phyloP scores from a whole-genome alignment of 2,797 vertebrate species.

The Liasis olivaceus region DNA sequence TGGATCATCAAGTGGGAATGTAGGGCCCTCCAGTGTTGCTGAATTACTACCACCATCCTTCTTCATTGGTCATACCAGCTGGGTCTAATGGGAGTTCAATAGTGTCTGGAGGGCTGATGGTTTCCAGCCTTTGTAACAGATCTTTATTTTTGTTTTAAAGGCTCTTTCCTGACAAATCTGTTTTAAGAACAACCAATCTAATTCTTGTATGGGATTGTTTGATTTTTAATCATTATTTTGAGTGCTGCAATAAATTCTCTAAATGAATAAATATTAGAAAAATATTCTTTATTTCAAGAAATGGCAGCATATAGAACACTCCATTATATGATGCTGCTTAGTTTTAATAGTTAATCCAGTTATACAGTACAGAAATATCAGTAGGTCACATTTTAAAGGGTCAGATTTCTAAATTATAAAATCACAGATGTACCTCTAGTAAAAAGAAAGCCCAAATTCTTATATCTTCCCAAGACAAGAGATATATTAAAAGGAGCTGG shows the following conservation, averaged over 20 bases:
- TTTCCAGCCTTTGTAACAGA: no score
- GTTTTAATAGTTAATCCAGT: no score
- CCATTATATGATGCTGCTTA: not conserved
- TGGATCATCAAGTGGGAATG: not conserved
- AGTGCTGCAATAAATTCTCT: not conserved
- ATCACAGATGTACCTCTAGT: not conserved
- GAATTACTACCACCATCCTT: no score
- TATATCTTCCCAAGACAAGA: not conserved
- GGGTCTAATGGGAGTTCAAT: no score
- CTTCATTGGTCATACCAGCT: no score
- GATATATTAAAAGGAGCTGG: not conserved
- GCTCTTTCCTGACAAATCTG: not conserved
- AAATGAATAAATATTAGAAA: conserved; percentile 22
- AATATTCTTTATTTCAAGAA: conserved; percentile 2
- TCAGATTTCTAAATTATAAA: not conserved
- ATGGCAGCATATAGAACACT: not conserved
- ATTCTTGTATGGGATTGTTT: not conserved
- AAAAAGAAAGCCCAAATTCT: not conserved
- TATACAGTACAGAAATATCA: no score
- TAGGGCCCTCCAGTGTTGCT: no score
- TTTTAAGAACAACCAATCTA: not conserved
- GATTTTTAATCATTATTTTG: not conserved
- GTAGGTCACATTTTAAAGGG: not conserved
- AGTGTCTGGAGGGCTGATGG: no score
- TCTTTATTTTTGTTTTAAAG: not conserved